phyloP scores from a whole-genome alignment of 1,140 invertebrate species.

The Orchesella cincta region DNA sequence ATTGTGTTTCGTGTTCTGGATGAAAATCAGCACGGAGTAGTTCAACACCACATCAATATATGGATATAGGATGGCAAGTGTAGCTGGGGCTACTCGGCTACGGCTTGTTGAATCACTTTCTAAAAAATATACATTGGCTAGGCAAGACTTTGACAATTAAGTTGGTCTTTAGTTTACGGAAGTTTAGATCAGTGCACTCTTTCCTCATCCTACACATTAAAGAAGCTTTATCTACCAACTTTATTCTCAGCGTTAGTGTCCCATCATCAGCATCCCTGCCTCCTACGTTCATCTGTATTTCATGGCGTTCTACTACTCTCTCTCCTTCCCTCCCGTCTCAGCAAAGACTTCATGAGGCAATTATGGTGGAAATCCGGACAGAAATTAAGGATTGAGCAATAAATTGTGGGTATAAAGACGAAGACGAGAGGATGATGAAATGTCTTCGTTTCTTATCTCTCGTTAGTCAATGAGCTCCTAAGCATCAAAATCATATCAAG shows the following conservation, averaged over 20 bases:
- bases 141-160: slow-evolving; percentile 21
- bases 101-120: background rate
- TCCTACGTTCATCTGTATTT: background rate
- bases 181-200: slow-evolving; percentile 20
- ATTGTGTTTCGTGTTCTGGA: background rate
- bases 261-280: background rate
- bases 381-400: slow-evolving; percentile 23
- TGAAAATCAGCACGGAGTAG: too few species aligned
- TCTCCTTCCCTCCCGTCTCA: background rate
- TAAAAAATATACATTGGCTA: background rate
- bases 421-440: slow-evolving; percentile 14
- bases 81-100: background rate
- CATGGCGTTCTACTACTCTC: background rate
- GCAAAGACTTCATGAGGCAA: background rate
- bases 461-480: slow-evolving; percentile 21
- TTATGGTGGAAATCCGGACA: slow-evolving; percentile 23
- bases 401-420: slow-evolving; percentile 13
- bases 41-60: too few species aligned
- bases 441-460: background rate
- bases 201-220: background rate
- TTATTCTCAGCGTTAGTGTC: background rate
- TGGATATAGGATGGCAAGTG: background rate
- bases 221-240: background rate
- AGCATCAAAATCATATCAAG: slow-evolving; percentile 23
- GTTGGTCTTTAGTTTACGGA: slow-evolving; percentile 4